Base-by-base conservation (phyloP, 2,797 vertebrate species). In the Syndactyla subalaris region DNA sequence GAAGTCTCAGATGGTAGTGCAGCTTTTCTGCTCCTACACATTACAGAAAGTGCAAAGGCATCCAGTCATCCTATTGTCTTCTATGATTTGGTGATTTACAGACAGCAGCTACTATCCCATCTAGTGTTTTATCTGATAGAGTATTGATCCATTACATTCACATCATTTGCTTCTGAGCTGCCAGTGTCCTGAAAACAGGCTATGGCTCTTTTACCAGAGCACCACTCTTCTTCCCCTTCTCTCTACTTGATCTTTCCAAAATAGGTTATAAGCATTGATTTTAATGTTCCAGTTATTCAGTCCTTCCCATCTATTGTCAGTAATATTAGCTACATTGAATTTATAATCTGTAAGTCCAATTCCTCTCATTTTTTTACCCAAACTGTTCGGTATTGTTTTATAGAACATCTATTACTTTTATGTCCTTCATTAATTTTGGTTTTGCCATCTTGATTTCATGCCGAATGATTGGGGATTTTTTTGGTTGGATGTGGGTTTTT, bases 11-110 rank as follows among this genome's bases (percentile, higher is more conserved):
- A 76, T 73, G 55, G 77, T 7, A 66, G 74, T 41, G 54, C 70
- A 78, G 55, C 46, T n/a, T 73, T 94, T 94, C 71, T 68, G 70
- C 82, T 93, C 65, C 82, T 68, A 41, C 82, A 75, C 70, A 34
- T 90, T 73, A 73, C n/a, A 86, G 85, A 82, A 76, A 55, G 73
- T 90, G 80, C 54, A 86, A 78, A 95, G 61, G 38, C 73, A 95
- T 74, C 68, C 82, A 93, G 85, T 58, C 82, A 81, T 90, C 71
- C 73, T 78, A 34, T 80, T 90, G 43, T 81, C 66, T 86, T 81
- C 83, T 90, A 22, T 84, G 85, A 92, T 94, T 81, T 90, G 82
- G 70, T 90, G 93, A 84, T 95, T 96, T 95, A 88, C 83, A 95
- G 76, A 62, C 85, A 94, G 85, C 70, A 95, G 70, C 66, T 95